Evolutionary conservation across 2,888 invertebrate genomes (phyloP).

Genomic region (Ochropleura plecta): DNA sequence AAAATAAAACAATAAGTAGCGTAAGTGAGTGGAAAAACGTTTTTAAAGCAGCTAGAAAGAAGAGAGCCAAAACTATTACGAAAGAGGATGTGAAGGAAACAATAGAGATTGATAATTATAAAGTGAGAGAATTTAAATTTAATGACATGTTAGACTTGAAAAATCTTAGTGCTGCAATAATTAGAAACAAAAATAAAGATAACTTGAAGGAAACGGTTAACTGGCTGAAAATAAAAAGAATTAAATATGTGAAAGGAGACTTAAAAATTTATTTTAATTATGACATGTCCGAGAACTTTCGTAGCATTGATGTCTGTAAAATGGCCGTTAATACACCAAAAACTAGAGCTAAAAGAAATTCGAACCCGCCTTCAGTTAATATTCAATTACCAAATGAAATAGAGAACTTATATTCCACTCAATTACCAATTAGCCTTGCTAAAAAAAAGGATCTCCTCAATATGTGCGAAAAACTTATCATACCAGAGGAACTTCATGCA

Average conservation of each 20-base stretch:
- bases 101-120: background rate
- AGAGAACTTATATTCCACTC: slow-evolving; percentile 1
- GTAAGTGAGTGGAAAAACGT: slow-evolving; percentile 28
- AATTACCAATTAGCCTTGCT: no score
- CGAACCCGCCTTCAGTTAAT: slow-evolving; percentile 30
- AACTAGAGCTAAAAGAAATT: slow-evolving; percentile 26
- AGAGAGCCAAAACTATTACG: background rate
- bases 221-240: slow-evolving; percentile 3
- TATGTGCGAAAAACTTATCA: no score
- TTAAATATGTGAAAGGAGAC: slow-evolving; percentile 14
- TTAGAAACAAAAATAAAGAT: background rate
- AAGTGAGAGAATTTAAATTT: background rate
- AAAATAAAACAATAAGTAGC: slow-evolving; percentile 34
- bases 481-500: no score
- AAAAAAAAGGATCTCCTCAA: no score
- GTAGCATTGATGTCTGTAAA: slow-evolving; percentile 6
- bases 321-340: slow-evolving; percentile 3
- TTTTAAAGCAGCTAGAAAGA: slow-evolving; percentile 1
- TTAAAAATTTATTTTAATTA: slow-evolving; percentile 15
- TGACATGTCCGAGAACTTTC: slow-evolving; percentile 16
- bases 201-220: background rate
- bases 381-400: slow-evolving; percentile 21
- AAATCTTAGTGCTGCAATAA: background rate
- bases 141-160: no score
- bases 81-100: background rate